These are phyloP conservation scores for Vombatus ursinus DNA, from an alignment of 2,113 vertebrate genomes.

Conservation along the genomic window DNA sequence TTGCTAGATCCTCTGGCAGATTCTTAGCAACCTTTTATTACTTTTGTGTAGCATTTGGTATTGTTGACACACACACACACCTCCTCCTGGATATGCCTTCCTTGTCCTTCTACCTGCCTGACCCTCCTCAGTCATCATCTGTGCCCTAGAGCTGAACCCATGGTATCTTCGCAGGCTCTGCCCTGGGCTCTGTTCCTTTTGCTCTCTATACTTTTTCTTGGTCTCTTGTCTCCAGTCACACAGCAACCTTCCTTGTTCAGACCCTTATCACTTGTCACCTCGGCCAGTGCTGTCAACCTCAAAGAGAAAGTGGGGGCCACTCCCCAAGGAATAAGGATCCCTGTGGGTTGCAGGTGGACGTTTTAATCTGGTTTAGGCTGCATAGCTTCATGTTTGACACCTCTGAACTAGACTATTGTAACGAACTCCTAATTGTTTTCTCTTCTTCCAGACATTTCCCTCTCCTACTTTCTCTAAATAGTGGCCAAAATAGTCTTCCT, in stretches of 20 bases:
- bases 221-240: neutral
- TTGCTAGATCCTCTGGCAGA: neutral
- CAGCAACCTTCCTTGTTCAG: neutral
- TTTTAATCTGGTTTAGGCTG: neutral
- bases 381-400: neutral
- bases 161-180: neutral
- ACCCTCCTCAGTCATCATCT: neutral
- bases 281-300: neutral
- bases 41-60: neutral
- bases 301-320: neutral
- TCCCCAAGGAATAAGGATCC: neutral
- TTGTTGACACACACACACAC: neutral
- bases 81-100: neutral
- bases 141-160: neutral
- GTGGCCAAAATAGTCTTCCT: neutral
- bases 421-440: neutral
- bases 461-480: neutral
- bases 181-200: neutral
- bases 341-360: neutral
- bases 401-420: neutral
- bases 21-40: neutral
- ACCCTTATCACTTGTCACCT: neutral
- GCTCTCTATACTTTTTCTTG: neutral
- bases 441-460: neutral
- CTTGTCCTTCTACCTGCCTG: neutral